Evolutionary conservation across 2,797 vertebrate genomes (phyloP), one percentile per base, ranked within the genome.

Genomic region (Oryzias sinensis): DNA sequence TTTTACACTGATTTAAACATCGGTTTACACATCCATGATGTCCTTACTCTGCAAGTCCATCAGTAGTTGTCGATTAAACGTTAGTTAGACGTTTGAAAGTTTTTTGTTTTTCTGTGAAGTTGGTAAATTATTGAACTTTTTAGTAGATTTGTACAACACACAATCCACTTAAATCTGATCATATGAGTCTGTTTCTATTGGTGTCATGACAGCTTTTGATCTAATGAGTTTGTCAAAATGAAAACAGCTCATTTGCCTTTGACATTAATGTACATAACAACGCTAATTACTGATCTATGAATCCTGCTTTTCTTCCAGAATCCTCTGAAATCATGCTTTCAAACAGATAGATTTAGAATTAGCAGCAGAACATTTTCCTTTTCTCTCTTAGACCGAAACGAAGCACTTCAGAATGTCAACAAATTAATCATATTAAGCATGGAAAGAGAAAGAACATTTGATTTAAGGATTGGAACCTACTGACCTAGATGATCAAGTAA

Each of bases 381-480:
- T 27, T 53, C 0, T 3, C 25, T 46, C 62, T 37, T 22, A 14
- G 25, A 27, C n/a, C 20, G 14, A 49, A 43, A 67, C 49, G 14
- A 40, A 29, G 18, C 57, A 51, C 41, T 40, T 51, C 37, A 37
- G 52, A 14, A 52, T 7, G 25, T 15, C 42, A 25, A 24, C 68
- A 8, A 77, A 53, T 72, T 2, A 37, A 61, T 70, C 76, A 59
- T 13, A 62, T 17, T 15, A 41, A 27, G 40, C 17, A 66, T 70
- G 11, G 3, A 54, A 41, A 3, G 15, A 7, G 6, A 62, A 65
- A 45, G 53, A 74, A 78, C 49, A 77, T 81, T 73, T 49, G 33
- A 81, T 80, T 82, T 79, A 4, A 73, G 53, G 56, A 49, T 43
- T 68, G 65, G 43, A 72, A 71, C 41, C 1, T 9, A 15, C 29